These are phyloP conservation scores for Cephalophus harveyi DNA, from an alignment of 2,113 vertebrate genomes.

Conservation along the genomic window DNA sequence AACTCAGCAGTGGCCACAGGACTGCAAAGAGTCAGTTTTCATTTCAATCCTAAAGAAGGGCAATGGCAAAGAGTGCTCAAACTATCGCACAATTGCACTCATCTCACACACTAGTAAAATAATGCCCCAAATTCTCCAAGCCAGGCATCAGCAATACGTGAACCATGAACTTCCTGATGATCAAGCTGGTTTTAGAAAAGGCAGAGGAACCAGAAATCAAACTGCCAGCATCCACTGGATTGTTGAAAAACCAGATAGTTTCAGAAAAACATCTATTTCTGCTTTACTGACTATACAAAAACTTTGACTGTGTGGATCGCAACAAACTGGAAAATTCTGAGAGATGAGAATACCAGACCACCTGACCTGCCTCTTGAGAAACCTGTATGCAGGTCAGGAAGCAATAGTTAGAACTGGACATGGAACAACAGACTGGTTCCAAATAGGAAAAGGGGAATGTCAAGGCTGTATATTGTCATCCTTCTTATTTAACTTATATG, in stretches of 20 bases:
- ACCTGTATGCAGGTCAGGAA: not conserved
- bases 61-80: not conserved
- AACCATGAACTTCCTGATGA: fast-evolving
- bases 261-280: not conserved
- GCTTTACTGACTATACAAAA: not conserved
- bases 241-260: not conserved
- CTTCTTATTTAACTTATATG: not conserved
- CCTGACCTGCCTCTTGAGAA: not conserved
- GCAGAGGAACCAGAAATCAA: not conserved
- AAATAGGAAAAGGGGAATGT: not conserved
- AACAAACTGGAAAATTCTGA: not conserved
- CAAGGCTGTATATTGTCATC: not conserved
- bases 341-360: not conserved
- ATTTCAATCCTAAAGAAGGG: not conserved
- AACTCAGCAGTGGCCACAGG: not conserved
- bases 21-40: not conserved
- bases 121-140: not conserved
- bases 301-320: not conserved
- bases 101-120: not conserved
- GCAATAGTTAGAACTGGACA: not conserved
- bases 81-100: not conserved
- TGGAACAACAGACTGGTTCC: not conserved
- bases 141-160: not conserved
- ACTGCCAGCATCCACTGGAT: not conserved
- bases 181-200: not conserved